Evolutionary conservation across 2,888 invertebrate species (phyloP).

Genomic region (Pyralis farinalis): DNA sequence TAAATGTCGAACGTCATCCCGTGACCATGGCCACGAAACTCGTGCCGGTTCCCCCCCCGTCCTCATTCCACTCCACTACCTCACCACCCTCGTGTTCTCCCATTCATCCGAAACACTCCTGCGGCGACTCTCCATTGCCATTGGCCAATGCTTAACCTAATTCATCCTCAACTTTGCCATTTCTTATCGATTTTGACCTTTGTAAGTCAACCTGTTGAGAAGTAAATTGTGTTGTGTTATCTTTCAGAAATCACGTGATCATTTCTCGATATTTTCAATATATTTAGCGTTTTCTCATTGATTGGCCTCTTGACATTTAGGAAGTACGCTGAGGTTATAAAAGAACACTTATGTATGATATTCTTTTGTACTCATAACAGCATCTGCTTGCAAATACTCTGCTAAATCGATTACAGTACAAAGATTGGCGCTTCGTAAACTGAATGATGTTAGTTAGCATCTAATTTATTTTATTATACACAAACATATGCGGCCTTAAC

Average conservation of each 20-base stretch:
- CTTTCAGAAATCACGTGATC: slow-evolving; percentile 24
- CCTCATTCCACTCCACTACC: slow-evolving; percentile 15
- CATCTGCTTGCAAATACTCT: background rate
- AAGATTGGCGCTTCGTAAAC: background rate
- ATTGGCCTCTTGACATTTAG: slow-evolving; percentile 34
- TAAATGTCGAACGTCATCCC: slow-evolving; percentile 65
- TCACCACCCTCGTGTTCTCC: slow-evolving; percentile 21
- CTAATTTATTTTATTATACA: slow-evolving; percentile 3
- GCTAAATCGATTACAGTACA: background rate
- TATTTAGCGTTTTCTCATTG: slow-evolving; percentile 12
- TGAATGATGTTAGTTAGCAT: background rate
- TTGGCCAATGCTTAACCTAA: slow-evolving; percentile 27
- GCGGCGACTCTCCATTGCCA: slow-evolving; percentile 36
- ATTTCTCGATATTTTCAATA: slow-evolving; percentile 22
- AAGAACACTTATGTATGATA: background rate
- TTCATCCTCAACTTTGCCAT: slow-evolving; percentile 61
- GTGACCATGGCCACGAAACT: slow-evolving; percentile 70
- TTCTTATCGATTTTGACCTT: slow-evolving; percentile 64
- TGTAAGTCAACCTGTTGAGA: slow-evolving; percentile 49
- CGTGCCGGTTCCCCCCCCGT: slow-evolving; percentile 36
- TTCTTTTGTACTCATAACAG: background rate
- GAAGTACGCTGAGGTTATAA: background rate
- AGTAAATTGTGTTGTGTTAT: slow-evolving; percentile 22
- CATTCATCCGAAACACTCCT: slow-evolving; percentile 52
- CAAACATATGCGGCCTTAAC: background rate